Evolutionary conservation across 2,113 vertebrate species (phyloP).

Genomic region (Jacana jacana): DNA sequence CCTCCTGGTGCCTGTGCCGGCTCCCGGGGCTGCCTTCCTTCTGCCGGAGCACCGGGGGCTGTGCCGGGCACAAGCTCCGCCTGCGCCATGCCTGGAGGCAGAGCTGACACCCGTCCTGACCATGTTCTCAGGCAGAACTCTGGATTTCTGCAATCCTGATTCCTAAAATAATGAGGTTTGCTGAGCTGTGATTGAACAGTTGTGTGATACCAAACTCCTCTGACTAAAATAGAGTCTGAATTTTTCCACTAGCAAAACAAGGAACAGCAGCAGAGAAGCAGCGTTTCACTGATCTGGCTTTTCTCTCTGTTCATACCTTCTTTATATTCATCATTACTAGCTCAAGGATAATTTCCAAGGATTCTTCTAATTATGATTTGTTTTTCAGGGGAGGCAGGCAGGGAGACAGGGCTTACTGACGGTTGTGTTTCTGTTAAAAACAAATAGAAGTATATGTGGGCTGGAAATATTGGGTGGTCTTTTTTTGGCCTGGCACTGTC

Average conservation of each 20-base stretch:
- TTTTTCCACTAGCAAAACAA: neutral
- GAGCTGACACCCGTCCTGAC: accelerated
- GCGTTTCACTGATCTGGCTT: neutral
- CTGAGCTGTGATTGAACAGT: neutral
- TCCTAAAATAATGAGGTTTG: neutral
- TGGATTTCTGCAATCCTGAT: neutral
- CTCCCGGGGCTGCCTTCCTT: neutral
- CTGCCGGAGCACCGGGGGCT: neutral
- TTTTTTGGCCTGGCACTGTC: neutral
- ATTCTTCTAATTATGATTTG: neutral
- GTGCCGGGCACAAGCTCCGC: neutral
- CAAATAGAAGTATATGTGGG: neutral
- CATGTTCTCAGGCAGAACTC: neutral
- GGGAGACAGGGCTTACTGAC: neutral
- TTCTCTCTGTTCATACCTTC: neutral
- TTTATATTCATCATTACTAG: neutral
- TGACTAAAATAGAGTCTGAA: neutral
- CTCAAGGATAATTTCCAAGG: neutral
- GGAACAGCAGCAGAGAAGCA: neutral
- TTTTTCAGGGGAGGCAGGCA: neutral
- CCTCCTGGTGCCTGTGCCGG: neutral
- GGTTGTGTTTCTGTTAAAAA: neutral
- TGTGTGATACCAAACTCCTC: neutral
- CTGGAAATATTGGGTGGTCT: neutral
- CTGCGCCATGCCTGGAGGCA: neutral